phyloP scores from a whole-genome alignment of 2,113 vertebrate species.

The Loxodonta africana region DNA sequence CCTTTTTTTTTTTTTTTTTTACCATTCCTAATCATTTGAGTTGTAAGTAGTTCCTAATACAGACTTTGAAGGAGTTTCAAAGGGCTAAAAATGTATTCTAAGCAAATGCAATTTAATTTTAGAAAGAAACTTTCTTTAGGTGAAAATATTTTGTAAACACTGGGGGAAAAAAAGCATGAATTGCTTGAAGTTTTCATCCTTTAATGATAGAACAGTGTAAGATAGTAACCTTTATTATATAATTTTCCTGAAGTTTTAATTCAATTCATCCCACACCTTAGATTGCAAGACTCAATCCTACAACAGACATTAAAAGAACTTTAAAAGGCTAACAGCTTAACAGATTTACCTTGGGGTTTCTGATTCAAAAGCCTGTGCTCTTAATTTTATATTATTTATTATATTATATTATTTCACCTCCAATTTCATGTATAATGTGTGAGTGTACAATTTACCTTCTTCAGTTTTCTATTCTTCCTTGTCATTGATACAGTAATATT shows the following conservation, averaged over 20 bases:
- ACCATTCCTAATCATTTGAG: background rate
- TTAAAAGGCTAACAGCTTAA: background rate
- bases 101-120: background rate
- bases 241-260: background rate
- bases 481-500: background rate
- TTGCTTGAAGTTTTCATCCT: background rate
- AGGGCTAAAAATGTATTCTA: constrained; percentile 3
- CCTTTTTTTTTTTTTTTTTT: background rate
- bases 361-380: background rate
- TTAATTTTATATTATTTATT: background rate
- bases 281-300: background rate
- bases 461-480: background rate
- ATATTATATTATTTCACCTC: background rate
- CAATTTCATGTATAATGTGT: background rate
- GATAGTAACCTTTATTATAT: background rate
- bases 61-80: background rate
- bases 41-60: background rate
- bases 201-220: background rate
- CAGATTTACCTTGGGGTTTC: background rate
- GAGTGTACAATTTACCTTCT: background rate
- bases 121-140: background rate
- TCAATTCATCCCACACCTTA: background rate
- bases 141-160: background rate
- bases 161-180: background rate
- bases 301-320: background rate